Conservation (phyloP, 2,113 vertebrate species). For the Ovis canadensis region DNA sequence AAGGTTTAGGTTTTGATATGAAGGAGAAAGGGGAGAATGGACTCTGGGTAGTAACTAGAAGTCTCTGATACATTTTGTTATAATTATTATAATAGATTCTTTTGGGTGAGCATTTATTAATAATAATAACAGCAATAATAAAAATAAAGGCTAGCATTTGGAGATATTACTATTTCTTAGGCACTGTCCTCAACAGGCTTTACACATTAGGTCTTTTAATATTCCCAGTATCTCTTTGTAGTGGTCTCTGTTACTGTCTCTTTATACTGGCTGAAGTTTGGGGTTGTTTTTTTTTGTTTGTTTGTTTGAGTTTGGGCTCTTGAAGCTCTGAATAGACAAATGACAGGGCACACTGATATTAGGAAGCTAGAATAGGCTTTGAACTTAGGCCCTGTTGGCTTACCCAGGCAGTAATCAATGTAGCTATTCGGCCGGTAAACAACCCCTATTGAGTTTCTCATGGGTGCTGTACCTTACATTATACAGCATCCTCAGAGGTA, state of each 20-base stretch:
- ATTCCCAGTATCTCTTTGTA: not conserved
- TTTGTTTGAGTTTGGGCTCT: not conserved
- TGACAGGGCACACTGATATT: no score
- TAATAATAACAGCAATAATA: not conserved
- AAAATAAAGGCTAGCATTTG: not conserved
- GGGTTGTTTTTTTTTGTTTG: not conserved
- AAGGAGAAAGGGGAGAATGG: not conserved
- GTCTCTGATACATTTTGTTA: not conserved
- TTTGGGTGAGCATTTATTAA: not conserved
- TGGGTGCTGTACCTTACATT: rapidly evolving
- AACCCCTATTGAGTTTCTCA: not conserved
- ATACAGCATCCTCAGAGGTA: not conserved
- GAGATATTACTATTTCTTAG: not conserved
- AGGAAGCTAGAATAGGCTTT: not conserved
- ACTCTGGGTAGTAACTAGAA: not conserved
- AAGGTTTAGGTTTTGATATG: not conserved
- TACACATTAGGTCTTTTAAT: not conserved
- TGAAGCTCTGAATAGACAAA: no score
- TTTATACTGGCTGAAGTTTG: not conserved
- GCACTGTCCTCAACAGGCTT: not conserved
- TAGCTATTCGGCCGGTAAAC: rapidly evolving
- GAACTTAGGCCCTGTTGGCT: not conserved
- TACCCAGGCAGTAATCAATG: not conserved
- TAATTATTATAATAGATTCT: not conserved
- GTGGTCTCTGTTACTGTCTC: not conserved